Percentiles rank a stretch among this genome's conserved stretches.
Conservation (phyloP, 2,113 vertebrate genomes). For the Mola mola region DNA sequence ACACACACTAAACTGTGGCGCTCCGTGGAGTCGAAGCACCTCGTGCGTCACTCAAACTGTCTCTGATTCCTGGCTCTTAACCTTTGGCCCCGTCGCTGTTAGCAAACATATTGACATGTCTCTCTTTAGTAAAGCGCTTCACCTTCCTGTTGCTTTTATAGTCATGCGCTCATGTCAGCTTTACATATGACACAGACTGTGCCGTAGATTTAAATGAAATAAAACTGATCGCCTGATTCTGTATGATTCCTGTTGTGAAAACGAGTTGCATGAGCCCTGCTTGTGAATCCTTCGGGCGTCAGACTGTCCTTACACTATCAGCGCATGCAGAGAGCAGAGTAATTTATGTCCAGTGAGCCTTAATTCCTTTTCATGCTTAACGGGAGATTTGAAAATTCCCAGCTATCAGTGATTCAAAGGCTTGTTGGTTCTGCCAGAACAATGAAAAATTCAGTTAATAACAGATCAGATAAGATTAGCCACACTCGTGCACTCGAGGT, state of each 20-base stretch:
- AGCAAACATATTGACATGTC: constrained; percentile 52
- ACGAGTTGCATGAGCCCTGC: constrained; percentile 34
- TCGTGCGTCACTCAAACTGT: constrained; percentile 65
- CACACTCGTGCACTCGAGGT: constrained; percentile 51
- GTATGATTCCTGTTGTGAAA: constrained; percentile 42
- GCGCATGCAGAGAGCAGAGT: constrained; percentile 29
- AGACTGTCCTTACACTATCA: constrained; percentile 12
- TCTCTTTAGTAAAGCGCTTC: constrained; percentile 33
- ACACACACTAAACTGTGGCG: constrained; percentile 19
- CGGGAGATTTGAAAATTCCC: constrained; percentile 63
- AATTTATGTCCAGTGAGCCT: constrained; percentile 56
- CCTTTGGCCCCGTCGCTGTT: constrained; percentile 65
- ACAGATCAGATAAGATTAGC: constrained; percentile 76
- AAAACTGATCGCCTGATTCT: constrained; percentile 47
- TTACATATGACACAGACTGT: constrained; percentile 20
- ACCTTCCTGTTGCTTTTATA: constrained; percentile 57
- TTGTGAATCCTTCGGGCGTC: constrained; percentile 21
- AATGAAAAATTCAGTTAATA: constrained; percentile 76
- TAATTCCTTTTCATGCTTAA: constrained; percentile 66
- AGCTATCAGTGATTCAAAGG: constrained; percentile 62
- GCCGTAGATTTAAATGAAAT: not conserved
- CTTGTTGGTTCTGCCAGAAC: constrained; percentile 68
- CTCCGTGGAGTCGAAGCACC: constrained; percentile 41
- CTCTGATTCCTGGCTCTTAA: constrained; percentile 77
- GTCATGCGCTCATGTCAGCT: constrained; percentile 35